A percentile compares a stretch with the other conserved stretches of the same genome.
These are phyloP conservation scores for Malachius bipustulatus DNA, from an alignment of 2,888 invertebrate species.

Conservation along the genomic window DNA sequence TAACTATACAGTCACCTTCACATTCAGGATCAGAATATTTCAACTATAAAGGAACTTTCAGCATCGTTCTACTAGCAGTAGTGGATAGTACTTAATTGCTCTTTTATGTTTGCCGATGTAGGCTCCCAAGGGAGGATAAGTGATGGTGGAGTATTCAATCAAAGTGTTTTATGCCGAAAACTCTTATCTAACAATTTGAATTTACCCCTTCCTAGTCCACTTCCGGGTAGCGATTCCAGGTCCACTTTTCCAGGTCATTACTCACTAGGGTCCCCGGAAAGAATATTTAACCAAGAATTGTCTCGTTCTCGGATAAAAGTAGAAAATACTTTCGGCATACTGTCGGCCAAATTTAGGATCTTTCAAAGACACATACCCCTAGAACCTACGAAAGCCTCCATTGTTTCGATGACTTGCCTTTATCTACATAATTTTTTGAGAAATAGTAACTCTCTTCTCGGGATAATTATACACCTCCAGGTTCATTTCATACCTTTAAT, in stretches of 20 bases:
- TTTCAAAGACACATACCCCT: slow-evolving; percentile 2
- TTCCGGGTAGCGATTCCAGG: background rate
- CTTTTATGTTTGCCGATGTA: slow-evolving; percentile 17
- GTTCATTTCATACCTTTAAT: slow-evolving; percentile 18
- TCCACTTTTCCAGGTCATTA: background rate
- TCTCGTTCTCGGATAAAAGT: slow-evolving; percentile 3
- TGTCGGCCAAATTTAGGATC: slow-evolving; percentile 1
- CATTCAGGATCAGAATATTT: slow-evolving; percentile 22
- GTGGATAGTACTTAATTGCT: slow-evolving; percentile 24
- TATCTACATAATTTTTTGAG: slow-evolving; percentile 21
- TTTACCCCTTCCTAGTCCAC: slow-evolving; percentile 3
- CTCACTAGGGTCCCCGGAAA: slow-evolving; percentile 2
- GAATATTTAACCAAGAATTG: slow-evolving; percentile 1
- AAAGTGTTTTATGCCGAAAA: slow-evolving; percentile 3
- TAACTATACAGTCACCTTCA: slow-evolving; percentile 22
- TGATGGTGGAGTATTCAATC: slow-evolving; percentile 3
- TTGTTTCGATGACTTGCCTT: slow-evolving; percentile 17
- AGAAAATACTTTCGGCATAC: slow-evolving; percentile 3
- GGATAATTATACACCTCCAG: slow-evolving; percentile 18
- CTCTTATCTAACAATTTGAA: slow-evolving; percentile 1
- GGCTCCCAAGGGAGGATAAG: slow-evolving; percentile 9
- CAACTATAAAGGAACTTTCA: slow-evolving; percentile 26
- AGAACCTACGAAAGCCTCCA: slow-evolving; percentile 13
- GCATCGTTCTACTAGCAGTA: slow-evolving; percentile 24
- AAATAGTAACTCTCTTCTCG: slow-evolving; percentile 15